Evolutionary conservation across 2,113 vertebrate species (phyloP).

Genomic region (Lathamus discolor): DNA sequence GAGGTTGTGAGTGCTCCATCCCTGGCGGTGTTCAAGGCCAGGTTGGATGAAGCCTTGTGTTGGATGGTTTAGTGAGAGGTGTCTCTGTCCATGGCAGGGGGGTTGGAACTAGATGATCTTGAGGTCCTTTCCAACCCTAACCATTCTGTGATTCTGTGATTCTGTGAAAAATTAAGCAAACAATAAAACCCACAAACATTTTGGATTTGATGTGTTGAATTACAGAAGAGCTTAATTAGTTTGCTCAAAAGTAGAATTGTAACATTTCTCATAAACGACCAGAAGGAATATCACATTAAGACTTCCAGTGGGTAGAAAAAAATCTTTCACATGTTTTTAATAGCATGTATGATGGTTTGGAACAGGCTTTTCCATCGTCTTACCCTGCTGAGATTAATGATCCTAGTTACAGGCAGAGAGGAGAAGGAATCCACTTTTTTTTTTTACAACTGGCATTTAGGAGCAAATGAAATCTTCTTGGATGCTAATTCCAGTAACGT

Average conservation of each 20-base stretch:
- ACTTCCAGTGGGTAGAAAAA: neutral
- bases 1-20: too few species aligned
- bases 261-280: neutral
- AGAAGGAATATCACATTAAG: neutral
- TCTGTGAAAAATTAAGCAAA: neutral
- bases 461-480: neutral
- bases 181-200: neutral
- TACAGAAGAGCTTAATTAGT: neutral
- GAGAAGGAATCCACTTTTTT: neutral
- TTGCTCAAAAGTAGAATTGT: neutral
- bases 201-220: neutral
- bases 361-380: neutral
- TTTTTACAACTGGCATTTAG: neutral
- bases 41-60: too few species aligned
- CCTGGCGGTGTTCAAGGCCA: too few species aligned
- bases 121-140: too few species aligned
- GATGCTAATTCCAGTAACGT: neutral
- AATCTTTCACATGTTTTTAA: neutral
- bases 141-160: too few species aligned
- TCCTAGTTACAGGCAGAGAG: neutral
- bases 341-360: neutral
- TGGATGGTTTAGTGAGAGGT: too few species aligned
- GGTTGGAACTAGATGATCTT: too few species aligned
- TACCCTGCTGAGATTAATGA: neutral
- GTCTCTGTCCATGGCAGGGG: too few species aligned